These are phyloP conservation scores for Tricholaema leucomelas DNA, from an alignment of 2,113 vertebrate species.

Conservation along the genomic window DNA sequence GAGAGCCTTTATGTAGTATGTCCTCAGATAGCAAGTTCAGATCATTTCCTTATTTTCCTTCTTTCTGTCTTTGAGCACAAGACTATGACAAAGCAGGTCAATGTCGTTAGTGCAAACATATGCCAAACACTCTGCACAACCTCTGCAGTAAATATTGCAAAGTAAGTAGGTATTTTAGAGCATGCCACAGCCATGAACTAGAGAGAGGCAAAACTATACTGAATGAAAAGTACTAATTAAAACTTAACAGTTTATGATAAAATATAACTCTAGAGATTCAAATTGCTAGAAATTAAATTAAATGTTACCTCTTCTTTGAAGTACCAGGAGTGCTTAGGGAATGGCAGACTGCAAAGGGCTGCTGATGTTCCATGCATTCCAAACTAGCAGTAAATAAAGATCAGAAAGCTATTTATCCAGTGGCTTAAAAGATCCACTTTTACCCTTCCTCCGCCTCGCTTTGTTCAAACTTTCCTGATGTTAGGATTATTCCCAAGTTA, in stretches of 20 bases:
- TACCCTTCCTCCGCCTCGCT: background rate
- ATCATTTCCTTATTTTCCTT: background rate
- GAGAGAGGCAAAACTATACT: background rate
- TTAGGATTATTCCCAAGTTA: background rate
- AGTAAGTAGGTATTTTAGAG: background rate
- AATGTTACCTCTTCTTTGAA: background rate
- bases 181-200: background rate
- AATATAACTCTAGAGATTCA: background rate
- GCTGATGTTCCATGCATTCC: background rate
- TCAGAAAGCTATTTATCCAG: background rate
- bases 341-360: background rate
- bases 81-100: background rate
- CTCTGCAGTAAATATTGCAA: background rate
- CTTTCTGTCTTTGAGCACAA: background rate
- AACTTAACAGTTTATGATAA: background rate
- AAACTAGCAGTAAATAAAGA: background rate
- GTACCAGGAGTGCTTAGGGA: background rate
- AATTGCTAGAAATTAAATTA: background rate
- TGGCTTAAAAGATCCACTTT: background rate
- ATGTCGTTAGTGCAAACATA: slow-evolving; percentile 6
- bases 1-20: background rate
- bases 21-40: background rate
- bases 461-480: background rate
- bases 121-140: background rate
- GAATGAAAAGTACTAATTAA: background rate